Evolutionary conservation across 92 coral and sea anemone species (phyloP).

Genomic region (Palythoa grandis): DNA sequence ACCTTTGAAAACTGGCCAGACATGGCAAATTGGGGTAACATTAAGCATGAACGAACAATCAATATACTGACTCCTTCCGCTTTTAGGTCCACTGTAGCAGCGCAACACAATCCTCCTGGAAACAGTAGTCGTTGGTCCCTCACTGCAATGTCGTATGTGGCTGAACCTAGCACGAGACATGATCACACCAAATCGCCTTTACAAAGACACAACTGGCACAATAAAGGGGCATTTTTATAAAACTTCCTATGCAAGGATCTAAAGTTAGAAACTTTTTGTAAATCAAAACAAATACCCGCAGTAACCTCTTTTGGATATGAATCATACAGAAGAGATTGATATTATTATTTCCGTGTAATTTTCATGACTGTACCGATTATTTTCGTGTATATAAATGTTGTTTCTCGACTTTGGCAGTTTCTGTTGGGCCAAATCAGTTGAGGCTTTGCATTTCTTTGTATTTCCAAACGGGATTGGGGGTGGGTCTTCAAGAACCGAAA

Average conservation of each 20-base stretch:
- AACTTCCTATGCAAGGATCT: neutral
- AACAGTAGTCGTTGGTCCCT: slow-evolving; percentile 86
- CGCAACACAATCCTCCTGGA: slow-evolving; percentile 91
- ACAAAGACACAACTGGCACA: neutral
- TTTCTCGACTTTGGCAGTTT: too few relatives aligned
- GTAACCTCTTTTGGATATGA: too few relatives aligned
- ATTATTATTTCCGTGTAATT: too few relatives aligned
- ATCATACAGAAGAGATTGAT: too few relatives aligned
- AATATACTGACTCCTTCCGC: slow-evolving; percentile 82
- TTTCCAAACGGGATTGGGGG: too few relatives aligned
- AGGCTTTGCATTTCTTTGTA: too few relatives aligned
- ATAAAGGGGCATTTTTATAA: neutral
- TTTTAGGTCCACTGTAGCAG: slow-evolving; percentile 80
- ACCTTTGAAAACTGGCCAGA: neutral
- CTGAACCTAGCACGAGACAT: slow-evolving; percentile 56
- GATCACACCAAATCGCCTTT: neutral
- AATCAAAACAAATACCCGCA: too few relatives aligned
- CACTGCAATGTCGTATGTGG: slow-evolving; percentile 72
- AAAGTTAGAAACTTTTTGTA: neutral
- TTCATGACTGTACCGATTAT: too few relatives aligned
- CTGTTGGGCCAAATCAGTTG: too few relatives aligned
- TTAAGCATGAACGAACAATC: neutral
- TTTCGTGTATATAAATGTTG: too few relatives aligned
- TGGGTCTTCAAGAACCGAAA: too few relatives aligned
- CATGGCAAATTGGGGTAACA: neutral